Evolutionary conservation across 1,140 invertebrate genomes (phyloP), one percentile per base, ranked within the genome.

Genomic region (Heterodera carotae): DNA sequence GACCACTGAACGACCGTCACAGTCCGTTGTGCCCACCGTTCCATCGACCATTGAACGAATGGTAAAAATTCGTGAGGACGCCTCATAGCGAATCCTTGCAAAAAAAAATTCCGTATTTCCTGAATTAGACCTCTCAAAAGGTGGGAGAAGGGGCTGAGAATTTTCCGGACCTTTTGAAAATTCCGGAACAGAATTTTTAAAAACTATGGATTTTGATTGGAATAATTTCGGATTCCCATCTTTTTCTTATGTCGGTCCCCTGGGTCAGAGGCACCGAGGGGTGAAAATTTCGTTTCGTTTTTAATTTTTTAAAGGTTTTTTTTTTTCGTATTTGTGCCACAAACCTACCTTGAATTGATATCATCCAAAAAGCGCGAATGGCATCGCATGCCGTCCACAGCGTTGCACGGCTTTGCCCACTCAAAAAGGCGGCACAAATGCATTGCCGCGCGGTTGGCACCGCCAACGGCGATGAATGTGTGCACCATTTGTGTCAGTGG

Each of bases 381-480:
- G 66, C 77, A 79, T 12, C 34, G 27, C 79, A 79, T 76, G 39
- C 77, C 77, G 71, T 79, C 69, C 31, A 70, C 48, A 18, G n/a
- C 6, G 43, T 79, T 79, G 31, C 77, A 79, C 10, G 76, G 27
- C 18, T 43, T 34, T 27, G 64, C 43, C 56, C 62, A 66, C 39
- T 53, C 39, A 7, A 77, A 78, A 56, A 48, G 27, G 27, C 53
- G 60, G 43, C 64, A 70, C 34, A 71, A 79, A 64, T 36, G 76
- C 3, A 48, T 12, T 12, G 75, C 72, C 12, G 34, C 70, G 10
- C 60, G 25, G 59, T 83, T 83, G 29, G 82, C 78, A 8, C 82
- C 82, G 68, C 81, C 82, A 12, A 83, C 79, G n/a, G 76, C 82
- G 43, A 83, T 69, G 36, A 70, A 83, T 33, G 78, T 83, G 27